Conservation (phyloP, 2,113 vertebrate genomes). For the Hipposideros armiger region DNA sequence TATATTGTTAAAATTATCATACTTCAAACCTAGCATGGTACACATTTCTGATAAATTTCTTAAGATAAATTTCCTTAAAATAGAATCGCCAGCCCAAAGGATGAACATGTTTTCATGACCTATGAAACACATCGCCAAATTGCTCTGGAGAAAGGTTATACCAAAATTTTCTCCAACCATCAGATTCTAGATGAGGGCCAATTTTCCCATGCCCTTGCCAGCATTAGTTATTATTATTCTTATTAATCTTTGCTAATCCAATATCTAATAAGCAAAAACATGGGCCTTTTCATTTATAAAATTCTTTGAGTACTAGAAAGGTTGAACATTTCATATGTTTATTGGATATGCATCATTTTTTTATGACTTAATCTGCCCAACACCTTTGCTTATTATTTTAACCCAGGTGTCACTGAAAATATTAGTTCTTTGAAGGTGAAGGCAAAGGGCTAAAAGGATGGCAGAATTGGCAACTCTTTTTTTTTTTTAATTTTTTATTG, state of each 20-base stretch:
- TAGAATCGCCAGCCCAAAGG: neutral
- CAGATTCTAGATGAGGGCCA: neutral
- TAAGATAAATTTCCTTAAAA: constrained; percentile 19
- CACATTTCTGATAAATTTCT: neutral
- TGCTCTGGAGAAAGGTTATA: neutral
- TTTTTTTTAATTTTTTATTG: too few relatives aligned
- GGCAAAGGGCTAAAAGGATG: neutral
- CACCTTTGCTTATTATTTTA: constrained; percentile 50
- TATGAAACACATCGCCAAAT: neutral
- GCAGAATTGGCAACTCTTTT: neutral
- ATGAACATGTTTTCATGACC: neutral
- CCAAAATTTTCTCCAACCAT: neutral
- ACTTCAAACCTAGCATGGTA: neutral
- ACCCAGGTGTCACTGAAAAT: neutral
- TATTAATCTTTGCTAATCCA: constrained; percentile 44
- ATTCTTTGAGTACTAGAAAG: neutral
- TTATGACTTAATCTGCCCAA: constrained; percentile 16
- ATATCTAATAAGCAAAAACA: neutral
- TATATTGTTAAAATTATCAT: neutral
- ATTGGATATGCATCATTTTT: neutral
- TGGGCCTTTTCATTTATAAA: neutral
- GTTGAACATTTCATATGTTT: neutral
- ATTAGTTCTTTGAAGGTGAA: constrained; percentile 14
- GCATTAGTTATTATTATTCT: neutral
- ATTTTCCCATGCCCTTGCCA: neutral